phyloP scores from a whole-genome alignment of 2,113 vertebrate genomes.

The Ranitomeya imitator region DNA sequence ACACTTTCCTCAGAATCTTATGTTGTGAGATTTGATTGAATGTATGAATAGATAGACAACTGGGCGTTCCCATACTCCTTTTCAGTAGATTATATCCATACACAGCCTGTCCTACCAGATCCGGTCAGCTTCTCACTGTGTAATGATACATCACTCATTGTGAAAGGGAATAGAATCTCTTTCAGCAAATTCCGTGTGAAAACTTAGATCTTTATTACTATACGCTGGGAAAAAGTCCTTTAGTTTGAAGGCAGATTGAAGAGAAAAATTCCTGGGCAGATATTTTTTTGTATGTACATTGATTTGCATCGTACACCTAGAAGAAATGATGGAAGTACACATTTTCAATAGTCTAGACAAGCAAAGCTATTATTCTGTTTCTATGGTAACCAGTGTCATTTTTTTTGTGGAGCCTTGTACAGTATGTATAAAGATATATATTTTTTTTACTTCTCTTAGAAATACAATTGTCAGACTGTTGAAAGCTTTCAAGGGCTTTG shows the following conservation, averaged over 20 bases:
- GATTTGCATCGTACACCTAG: neutral
- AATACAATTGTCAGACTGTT: neutral
- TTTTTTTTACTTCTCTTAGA: neutral
- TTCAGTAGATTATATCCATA: too few species aligned
- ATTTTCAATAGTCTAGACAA: neutral
- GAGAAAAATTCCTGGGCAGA: neutral
- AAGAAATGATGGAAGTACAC: neutral
- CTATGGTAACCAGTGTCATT: neutral
- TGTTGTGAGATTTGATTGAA: too few species aligned
- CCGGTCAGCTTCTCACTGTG: too few species aligned
- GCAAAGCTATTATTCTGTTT: neutral
- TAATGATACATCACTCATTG: too few species aligned
- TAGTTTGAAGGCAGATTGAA: neutral
- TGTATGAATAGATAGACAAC: too few species aligned
- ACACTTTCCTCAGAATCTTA: too few species aligned
- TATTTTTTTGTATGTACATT: neutral
- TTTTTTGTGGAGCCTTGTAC: neutral
- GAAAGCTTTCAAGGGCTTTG: neutral
- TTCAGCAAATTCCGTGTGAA: too few species aligned
- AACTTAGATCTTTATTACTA: too few species aligned
- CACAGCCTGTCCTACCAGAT: too few species aligned
- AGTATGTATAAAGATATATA: neutral
- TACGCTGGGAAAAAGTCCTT: too few species aligned
- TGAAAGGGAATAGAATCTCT: too few species aligned
- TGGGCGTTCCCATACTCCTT: too few species aligned